These are phyloP conservation scores for Eristalis intricaria DNA, from an alignment of 2,888 invertebrate species.

Conservation along the genomic window DNA sequence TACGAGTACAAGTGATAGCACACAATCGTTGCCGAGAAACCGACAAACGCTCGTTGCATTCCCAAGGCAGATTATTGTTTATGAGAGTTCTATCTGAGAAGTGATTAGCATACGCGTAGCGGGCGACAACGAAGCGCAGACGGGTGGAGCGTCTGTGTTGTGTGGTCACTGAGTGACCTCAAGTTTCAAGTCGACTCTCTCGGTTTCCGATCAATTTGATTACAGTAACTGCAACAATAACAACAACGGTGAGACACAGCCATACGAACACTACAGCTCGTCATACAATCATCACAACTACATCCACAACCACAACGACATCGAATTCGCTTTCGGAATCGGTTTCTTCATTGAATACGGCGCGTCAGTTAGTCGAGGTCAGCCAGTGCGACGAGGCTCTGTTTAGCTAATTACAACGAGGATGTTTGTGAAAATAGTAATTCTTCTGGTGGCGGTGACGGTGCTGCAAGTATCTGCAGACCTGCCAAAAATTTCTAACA, in stretches of 20 bases:
- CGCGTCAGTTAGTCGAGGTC: slow-evolving; percentile 59
- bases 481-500: slow-evolving; percentile 77
- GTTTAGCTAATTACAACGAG: slow-evolving; percentile 39
- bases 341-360: slow-evolving; percentile 16
- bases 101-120: slow-evolving; percentile 55
- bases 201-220: slow-evolving; percentile 69
- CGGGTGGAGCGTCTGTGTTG: slow-evolving; percentile 13
- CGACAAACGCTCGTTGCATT: slow-evolving; percentile 50
- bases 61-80: slow-evolving; percentile 44
- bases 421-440: slow-evolving; percentile 56
- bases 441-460: slow-evolving; percentile 51
- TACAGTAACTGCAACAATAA: slow-evolving; percentile 35
- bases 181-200: slow-evolving; percentile 63
- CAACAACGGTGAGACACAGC: slow-evolving; percentile 1
- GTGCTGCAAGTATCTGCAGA: slow-evolving; percentile 58
- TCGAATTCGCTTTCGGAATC: slow-evolving; percentile 43
- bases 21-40: slow-evolving; percentile 50
- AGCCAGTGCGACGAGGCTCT: slow-evolving; percentile 45
- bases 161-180: slow-evolving; percentile 54
- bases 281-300: slow-evolving; percentile 39
- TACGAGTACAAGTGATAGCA: slow-evolving; percentile 57
- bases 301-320: slow-evolving; percentile 37
- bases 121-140: neutral
- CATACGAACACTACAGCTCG: slow-evolving; percentile 11
- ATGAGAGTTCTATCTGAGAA: slow-evolving; percentile 30